Evolutionary conservation across 2,888 invertebrate genomes (phyloP).

Genomic region (Eristalis pertinax): DNA sequence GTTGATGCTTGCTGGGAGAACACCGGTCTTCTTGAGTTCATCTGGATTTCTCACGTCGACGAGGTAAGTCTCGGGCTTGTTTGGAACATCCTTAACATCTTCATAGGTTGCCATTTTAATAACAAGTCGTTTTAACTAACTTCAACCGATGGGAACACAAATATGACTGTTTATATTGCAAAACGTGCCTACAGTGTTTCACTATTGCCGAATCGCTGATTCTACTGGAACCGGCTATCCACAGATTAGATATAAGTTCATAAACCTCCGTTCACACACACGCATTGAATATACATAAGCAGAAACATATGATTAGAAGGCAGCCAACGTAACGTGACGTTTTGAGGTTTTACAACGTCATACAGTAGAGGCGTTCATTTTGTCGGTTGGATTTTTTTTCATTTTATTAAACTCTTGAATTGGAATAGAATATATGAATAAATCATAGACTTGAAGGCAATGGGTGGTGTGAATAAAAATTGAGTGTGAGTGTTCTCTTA

Average conservation of each 20-base stretch:
- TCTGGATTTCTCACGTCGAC: conserved; percentile 90
- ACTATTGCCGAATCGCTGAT: neutral
- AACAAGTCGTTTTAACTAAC: neutral
- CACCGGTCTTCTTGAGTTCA: conserved; percentile 87
- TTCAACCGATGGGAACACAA: neutral
- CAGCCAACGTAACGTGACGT: neutral
- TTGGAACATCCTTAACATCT: conserved; percentile 82
- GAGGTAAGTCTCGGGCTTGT: conserved; percentile 83
- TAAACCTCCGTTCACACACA: neutral
- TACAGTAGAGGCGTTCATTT: neutral
- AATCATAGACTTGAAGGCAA: no score
- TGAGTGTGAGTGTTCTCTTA: no score
- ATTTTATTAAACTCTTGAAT: no score
- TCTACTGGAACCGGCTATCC: neutral
- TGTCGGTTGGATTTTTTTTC: neutral
- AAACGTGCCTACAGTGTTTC: neutral
- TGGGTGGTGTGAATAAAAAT: no score
- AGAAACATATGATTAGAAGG: neutral
- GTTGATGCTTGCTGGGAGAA: conserved; percentile 88
- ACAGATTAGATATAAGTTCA: conserved; percentile 3
- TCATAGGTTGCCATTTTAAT: conserved; percentile 80
- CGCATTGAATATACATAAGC: neutral
- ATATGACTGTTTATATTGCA: neutral
- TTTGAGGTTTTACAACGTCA: neutral
- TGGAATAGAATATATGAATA: no score